phyloP scores from a whole-genome alignment of 2,888 invertebrate genomes.

The Microplitis deprimator region DNA sequence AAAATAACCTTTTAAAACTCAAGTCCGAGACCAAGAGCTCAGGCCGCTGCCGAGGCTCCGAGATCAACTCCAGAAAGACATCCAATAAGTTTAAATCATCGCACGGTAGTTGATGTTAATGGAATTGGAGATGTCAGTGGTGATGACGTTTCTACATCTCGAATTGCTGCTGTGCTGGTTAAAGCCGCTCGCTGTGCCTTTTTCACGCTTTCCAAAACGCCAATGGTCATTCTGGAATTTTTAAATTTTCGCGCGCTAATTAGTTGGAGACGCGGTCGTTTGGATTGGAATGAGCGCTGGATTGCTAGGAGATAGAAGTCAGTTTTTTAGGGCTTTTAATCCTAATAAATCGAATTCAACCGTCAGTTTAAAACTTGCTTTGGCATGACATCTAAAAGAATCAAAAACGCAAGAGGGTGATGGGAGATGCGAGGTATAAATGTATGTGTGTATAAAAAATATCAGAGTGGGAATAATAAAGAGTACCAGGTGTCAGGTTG shows the following conservation, averaged over 20 bases:
- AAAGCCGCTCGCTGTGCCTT: too few species aligned
- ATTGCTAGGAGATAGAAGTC: not conserved
- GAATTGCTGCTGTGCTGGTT: too few species aligned
- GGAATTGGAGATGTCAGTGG: not conserved
- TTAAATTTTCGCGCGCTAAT: not conserved
- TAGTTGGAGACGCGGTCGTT: not conserved
- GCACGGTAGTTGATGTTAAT: not conserved
- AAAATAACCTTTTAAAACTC: constrained; percentile 7
- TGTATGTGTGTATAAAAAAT: constrained; percentile 23
- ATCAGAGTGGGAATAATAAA: constrained; percentile 48
- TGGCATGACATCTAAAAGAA: constrained; percentile 1
- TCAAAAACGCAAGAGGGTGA: constrained; percentile 31
- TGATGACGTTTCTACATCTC: too few species aligned
- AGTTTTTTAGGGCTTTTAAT: constrained; percentile 55
- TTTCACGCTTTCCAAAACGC: too few species aligned
- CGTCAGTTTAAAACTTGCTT: constrained; percentile 53
- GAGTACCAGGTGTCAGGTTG: constrained; percentile 67
- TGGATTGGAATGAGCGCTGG: not conserved
- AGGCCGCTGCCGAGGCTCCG: not conserved
- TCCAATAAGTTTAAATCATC: constrained; percentile 69
- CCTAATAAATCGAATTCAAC: constrained; percentile 70
- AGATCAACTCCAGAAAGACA: constrained; percentile 42
- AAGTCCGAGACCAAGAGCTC: constrained; percentile 21
- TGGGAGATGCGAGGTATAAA: not conserved
- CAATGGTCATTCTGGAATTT: not conserved